Percentiles rank a stretch among this genome's conserved stretches.
phyloP scores from a whole-genome alignment of 2,113 vertebrate genomes.

The Lepidothrix coronata region DNA sequence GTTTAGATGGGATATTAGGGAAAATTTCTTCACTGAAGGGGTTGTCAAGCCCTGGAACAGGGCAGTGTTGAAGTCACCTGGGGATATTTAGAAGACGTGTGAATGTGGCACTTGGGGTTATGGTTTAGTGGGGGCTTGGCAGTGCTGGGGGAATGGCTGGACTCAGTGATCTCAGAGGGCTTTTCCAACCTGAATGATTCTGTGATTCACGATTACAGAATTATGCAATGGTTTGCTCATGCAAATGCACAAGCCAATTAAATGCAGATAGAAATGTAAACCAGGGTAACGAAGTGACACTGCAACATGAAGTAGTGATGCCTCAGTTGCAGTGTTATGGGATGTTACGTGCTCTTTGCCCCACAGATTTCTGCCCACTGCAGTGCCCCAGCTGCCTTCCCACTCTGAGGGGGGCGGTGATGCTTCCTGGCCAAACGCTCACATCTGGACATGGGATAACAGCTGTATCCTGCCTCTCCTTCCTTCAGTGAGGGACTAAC shows the following conservation, averaged over 20 bases:
- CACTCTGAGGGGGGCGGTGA: neutral
- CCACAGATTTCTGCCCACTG: too few species aligned
- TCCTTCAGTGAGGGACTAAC: neutral
- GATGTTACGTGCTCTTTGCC: neutral
- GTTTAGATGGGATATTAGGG: neutral
- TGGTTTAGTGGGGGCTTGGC: neutral
- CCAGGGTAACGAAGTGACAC: too few species aligned
- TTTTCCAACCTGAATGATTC: neutral
- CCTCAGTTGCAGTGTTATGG: neutral
- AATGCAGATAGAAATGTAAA: neutral
- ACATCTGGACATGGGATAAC: accelerated
- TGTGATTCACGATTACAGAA: accelerated
- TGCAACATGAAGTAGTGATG: accelerated
- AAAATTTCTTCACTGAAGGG: neutral
- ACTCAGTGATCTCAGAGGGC: accelerated
- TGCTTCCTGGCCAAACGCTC: neutral
- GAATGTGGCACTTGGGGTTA: neutral
- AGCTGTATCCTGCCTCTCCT: neutral
- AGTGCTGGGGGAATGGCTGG: neutral
- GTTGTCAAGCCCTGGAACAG: neutral
- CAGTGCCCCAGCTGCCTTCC: neutral
- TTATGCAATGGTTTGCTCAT: neutral
- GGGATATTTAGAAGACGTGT: neutral
- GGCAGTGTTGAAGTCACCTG: neutral
- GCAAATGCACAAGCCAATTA: neutral